phyloP scores from a whole-genome alignment of 2,797 vertebrate genomes.

The Anableps anableps region DNA sequence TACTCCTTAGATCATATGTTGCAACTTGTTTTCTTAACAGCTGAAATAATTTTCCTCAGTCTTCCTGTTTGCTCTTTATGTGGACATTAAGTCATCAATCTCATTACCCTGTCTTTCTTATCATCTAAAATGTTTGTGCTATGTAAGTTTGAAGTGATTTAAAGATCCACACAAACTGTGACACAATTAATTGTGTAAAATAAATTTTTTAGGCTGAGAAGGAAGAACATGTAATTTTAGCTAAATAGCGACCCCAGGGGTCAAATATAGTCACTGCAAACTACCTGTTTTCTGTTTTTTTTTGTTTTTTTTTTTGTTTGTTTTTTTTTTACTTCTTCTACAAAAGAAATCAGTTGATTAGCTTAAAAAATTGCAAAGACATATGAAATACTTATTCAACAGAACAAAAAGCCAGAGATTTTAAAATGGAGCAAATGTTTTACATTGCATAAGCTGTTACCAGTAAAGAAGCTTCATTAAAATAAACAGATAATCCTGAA shows the following conservation, averaged over 20 bases:
- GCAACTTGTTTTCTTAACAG: background rate
- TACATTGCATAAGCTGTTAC: background rate
- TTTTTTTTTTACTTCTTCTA: background rate
- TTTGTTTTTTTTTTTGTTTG: no score
- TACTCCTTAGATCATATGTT: background rate
- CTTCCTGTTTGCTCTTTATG: conserved; percentile 1
- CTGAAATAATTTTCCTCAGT: background rate
- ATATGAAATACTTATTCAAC: background rate
- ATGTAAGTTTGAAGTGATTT: background rate
- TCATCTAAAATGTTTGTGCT: background rate
- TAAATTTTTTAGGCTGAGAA: background rate
- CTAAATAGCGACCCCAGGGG: background rate
- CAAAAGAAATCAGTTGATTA: background rate
- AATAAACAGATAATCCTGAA: conserved; percentile 5
- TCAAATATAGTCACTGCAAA: background rate
- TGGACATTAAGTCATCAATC: conserved; percentile 4
- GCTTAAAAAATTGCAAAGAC: background rate
- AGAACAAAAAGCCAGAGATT: background rate
- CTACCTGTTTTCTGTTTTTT: background rate
- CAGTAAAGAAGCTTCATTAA: background rate
- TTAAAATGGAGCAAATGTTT: background rate
- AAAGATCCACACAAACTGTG: background rate
- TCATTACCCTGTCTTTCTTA: background rate
- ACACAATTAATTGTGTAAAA: background rate
- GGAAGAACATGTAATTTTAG: background rate